Evolutionary conservation across 2,888 invertebrate genomes (phyloP), one percentile per base, ranked within the genome.

Genomic region (Scotopteryx bipunctaria): DNA sequence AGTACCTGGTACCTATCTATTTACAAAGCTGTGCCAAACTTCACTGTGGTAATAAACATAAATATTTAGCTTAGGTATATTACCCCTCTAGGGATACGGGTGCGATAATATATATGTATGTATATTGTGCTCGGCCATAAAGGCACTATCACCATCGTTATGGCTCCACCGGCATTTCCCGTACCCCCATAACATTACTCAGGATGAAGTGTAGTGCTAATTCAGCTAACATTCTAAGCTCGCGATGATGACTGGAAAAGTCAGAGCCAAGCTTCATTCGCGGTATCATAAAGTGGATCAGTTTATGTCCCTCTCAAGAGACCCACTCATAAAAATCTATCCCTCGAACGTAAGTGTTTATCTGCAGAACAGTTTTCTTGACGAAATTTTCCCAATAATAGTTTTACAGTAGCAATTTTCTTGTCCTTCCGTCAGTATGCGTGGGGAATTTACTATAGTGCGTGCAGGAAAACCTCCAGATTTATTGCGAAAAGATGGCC

Each of bases 221-320:
- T 41, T 42, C 32, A 41, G 43, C 23, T 44, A 23, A 33, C 16
- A 32, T 33, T 38, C 16, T 38, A 19, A 32, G 19, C 16, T 42
- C n/a, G 2, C 25, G 27, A 27, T 31, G 5, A 47, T 27, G 9
- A 13, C 9, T n/a, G 11, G 13, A 37, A 31, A 5, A 44, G 35
- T 29, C 27, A 17, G 19, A 36, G 17, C 17, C 9, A 14, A 14
- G n/a, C 17, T 44, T 19, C 23, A 29, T 32, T 43, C 17, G 6
- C 21, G 13, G 47, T 48, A 59, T 58, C 54, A 46, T 61, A 60
- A 63, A 61, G 48, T 52, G 57, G 43, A 62, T 58, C 53, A 54
- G 50, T 59, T 61, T 61, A 63, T 55, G 52, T 38, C 42, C 52
- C 42, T 43, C 40, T 54, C 56, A 43, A 59, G 54, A 55, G 50